A percentile compares a stretch with the other conserved stretches of the same genome.
phyloP scores from a whole-genome alignment of 2,797 vertebrate species.

The Sebastiscus tertius region DNA sequence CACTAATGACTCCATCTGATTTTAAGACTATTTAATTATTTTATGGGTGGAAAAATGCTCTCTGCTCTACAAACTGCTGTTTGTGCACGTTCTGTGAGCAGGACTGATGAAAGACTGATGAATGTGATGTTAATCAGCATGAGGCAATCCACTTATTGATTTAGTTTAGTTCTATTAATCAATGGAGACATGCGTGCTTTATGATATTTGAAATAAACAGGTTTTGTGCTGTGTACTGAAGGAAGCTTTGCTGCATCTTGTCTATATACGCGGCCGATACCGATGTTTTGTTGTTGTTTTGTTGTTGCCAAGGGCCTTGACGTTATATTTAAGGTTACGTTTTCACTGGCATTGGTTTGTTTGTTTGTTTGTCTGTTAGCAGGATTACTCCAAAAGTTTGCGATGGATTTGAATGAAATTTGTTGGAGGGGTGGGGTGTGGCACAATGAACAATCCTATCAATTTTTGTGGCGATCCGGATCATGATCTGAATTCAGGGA shows the following conservation, averaged over 20 bases:
- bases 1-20: neutral
- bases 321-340: no score
- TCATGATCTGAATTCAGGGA: no score
- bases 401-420: accelerated
- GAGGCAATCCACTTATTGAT: neutral
- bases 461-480: no score
- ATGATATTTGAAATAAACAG: neutral
- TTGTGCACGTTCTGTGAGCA: neutral
- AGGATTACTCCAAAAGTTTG: no score
- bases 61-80: no score
- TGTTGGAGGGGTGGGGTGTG: no score
- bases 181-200: neutral
- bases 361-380: no score
- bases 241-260: neutral
- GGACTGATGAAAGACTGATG: neutral
- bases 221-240: neutral
- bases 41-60: neutral
- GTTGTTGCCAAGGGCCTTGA: no score
- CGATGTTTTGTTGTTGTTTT: no score
- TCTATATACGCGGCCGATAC: no score
- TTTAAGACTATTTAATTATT: neutral
- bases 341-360: no score
- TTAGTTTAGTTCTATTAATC: neutral
- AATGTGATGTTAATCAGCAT: neutral
- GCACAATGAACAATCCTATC: no score